Evolutionary conservation across 2,113 vertebrate species (phyloP), one percentile per base, ranked within the genome.

Genomic region (Myiopsitta monachus): DNA sequence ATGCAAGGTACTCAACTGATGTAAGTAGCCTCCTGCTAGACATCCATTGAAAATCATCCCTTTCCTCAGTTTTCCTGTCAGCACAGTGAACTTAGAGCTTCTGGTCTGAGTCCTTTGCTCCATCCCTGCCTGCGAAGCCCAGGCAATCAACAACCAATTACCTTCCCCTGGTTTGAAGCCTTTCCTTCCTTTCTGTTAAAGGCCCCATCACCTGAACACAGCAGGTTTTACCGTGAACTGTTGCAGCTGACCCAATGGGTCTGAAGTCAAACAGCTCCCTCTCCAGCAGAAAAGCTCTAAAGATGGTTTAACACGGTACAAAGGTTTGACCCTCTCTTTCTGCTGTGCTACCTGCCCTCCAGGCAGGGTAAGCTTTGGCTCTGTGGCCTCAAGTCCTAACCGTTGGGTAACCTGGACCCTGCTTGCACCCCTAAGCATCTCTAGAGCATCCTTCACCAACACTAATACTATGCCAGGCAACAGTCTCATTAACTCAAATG

Each of bases 241-340:
- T 14, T 23, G 14, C 12, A 33, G 27, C 19, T 90, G 55, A 33
- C 5, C 12, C 36, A 3, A 2, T 0, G 10, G 84, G 22, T 21
- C 70, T 84, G 51, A 15, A 26, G 12, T 6, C 39, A 22, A 18
- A 14, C 41, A 63, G 52, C 30, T 49, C 4, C 39, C 30, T 47
- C 6, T 36, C 14, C 57, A 47, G 14, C 51, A 52, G 52, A 14
- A 44, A 49, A 54, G 24, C 36, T 39, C 83, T 85, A 16, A 15
- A 13, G n/a, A 11, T 2, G 13, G 6, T 8, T 66, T 55, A 19
- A 61, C 0, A 0, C 0, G 4, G 62, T 17, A 21, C 2, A 5
- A 9, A 27, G 12, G 46, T 44, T 57, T 13, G n/a, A 39, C 13
- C 33, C 7, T 24, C 6, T 1, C 41, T 33, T 59, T 26, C 52